phyloP scores from a whole-genome alignment of 2,888 invertebrate genomes.

The Campoplex capitator region DNA sequence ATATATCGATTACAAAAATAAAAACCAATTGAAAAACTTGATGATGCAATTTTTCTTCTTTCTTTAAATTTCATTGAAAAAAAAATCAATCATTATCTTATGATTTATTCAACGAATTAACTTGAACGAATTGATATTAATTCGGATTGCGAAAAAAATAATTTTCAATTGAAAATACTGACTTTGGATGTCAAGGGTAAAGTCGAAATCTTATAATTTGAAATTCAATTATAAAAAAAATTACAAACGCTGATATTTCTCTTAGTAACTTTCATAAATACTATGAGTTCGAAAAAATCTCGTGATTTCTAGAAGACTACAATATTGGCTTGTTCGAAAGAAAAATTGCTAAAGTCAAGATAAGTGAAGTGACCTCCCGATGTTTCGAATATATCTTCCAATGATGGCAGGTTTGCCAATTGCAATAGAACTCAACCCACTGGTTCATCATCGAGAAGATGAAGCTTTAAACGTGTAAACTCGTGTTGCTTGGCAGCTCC shows the following conservation, averaged over 20 bases:
- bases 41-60: neutral
- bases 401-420: neutral
- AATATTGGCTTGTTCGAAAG: neutral
- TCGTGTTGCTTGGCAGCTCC: slow-evolving; percentile 75
- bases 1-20: slow-evolving; percentile 25
- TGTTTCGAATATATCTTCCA: slow-evolving; percentile 17
- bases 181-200: neutral
- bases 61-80: neutral
- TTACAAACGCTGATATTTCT: neutral
- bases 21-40: neutral
- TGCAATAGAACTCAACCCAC: slow-evolving; percentile 16
- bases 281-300: neutral
- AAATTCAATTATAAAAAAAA: neutral
- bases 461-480: slow-evolving; percentile 60
- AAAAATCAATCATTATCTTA: neutral
- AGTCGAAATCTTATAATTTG: neutral
- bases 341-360: neutral
- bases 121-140: neutral
- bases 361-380: slow-evolving; percentile 41
- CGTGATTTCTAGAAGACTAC: neutral
- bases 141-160: neutral
- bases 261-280: neutral
- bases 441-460: slow-evolving; percentile 34
- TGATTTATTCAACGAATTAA: neutral
- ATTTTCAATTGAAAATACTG: neutral